Evolutionary conservation across 53 echinoderm and acorn worm genomes (phyloP), one percentile per base, ranked within the genome.

Genomic region (Luidia sarsii): DNA sequence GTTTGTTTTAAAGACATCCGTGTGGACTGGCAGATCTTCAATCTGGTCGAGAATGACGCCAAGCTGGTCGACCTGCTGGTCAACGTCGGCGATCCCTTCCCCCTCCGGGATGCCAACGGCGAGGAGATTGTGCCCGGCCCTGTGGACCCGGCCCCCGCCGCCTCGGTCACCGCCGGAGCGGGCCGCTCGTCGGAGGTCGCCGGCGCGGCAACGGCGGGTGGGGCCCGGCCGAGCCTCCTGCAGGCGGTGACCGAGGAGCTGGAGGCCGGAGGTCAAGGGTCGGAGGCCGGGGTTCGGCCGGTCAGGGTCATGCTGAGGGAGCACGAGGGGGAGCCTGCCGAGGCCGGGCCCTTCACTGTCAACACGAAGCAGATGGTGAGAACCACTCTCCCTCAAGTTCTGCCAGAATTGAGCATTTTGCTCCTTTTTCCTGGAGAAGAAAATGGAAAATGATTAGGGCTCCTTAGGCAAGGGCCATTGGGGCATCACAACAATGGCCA

Each of bases 11-110:
- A 79, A 99, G 99, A 87, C 85, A 87, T 99, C 43, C 81, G 94
- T 16, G 82, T 99, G 39, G 99, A 99, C 84, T 99, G 99, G 99
- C 67, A 80, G 19, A 82, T 84, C 57, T 99, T 86, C 82, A 99
- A 91, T 82, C 85, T 99, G 11, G 34, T 65, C 25, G 94, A 94
- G 59, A 90, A 83, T 3, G 99, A 99, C 59, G 63, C 69, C 64
- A 91, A 91, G 49, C 70, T 99, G 33, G 52, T 99, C 3, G 99
- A 99, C 77, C 70, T 99, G 11, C 73, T 89, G 27, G 74, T 94
- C 28, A 94, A 50, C 73, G 89, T 87, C 60, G 99, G 99, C 7
- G 85, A 94, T 48, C 82, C 94, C 24, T 99, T 94, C 82, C 99
- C 99, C 13, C 50, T 94, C 46, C 75, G 80, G 15, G 91, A 94